These are phyloP conservation scores for Labeo rohita DNA, from an alignment of 2,113 vertebrate genomes.

Conservation along the genomic window DNA sequence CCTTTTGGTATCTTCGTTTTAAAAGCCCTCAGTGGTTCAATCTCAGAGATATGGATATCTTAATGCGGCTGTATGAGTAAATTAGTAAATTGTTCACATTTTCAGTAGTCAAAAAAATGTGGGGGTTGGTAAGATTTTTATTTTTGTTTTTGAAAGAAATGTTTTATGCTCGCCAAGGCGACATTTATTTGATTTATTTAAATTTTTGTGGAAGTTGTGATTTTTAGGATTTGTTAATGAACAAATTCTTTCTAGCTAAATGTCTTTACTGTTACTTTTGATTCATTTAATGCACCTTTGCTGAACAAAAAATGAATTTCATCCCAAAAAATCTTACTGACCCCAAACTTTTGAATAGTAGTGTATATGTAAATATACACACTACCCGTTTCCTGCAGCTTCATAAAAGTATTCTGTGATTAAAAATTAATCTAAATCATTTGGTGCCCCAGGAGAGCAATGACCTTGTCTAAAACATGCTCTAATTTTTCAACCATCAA, in stretches of 20 bases:
- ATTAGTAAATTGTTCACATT: too few species aligned
- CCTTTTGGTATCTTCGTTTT: too few species aligned
- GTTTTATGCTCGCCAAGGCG: neutral
- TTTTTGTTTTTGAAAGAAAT: neutral
- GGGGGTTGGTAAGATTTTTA: neutral
- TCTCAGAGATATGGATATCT: too few species aligned
- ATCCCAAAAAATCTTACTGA: neutral
- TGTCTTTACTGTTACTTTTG: neutral
- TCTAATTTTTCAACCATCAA: neutral
- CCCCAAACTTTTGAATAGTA: neutral
- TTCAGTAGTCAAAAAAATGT: neutral
- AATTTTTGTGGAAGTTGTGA: neutral
- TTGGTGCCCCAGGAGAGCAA: neutral
- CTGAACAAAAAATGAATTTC: neutral
- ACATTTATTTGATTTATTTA: neutral
- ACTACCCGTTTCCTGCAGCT: neutral
- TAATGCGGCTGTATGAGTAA: too few species aligned
- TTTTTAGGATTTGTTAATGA: neutral
- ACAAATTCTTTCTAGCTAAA: neutral
- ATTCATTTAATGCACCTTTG: neutral
- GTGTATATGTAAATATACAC: neutral
- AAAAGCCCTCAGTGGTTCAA: too few species aligned
- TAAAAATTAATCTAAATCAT: conserved; percentile 3
- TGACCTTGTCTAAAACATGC: neutral
- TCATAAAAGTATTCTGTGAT: neutral